Evolutionary conservation across 2,888 invertebrate genomes (phyloP).

Genomic region (Hirtodrosophila trivittata): DNA sequence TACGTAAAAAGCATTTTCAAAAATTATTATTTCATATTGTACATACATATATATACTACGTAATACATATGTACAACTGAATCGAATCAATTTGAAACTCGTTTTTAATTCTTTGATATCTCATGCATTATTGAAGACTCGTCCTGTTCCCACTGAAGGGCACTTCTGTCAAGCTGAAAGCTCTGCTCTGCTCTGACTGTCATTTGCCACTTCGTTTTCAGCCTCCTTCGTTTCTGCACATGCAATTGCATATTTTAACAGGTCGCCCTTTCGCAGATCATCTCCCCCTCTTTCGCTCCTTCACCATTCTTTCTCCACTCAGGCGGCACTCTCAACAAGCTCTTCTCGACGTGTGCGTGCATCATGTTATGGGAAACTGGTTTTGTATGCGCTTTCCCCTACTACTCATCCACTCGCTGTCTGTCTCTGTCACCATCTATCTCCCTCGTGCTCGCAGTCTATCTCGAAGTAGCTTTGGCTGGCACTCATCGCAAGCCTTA

Average conservation of each 20-base stretch:
- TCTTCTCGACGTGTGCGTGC: constrained; percentile 44
- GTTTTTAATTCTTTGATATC: constrained; percentile 57
- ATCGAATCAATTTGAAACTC: constrained; percentile 34
- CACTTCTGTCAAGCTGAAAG: constrained; percentile 47
- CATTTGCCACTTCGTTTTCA: constrained; percentile 61
- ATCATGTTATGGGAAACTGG: constrained; percentile 61
- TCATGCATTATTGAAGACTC: constrained; percentile 69
- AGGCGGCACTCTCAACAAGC: constrained; percentile 32
- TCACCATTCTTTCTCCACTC: background rate
- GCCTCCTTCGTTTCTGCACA: constrained; percentile 58
- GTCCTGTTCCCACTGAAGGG: constrained; percentile 54
- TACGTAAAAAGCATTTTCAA: constrained; percentile 43
- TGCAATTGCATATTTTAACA: constrained; percentile 76
- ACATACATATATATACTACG: constrained; percentile 5
- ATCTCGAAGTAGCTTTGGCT: constrained; percentile 59
- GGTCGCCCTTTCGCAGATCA: constrained; percentile 28
- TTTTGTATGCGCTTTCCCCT: constrained; percentile 44
- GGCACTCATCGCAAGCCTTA: constrained; percentile 75
- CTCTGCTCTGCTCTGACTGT: constrained; percentile 27
- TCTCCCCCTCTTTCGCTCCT: background rate
- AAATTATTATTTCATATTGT: constrained; percentile 38
- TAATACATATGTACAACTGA: constrained; percentile 13
- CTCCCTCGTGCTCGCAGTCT: constrained; percentile 8
- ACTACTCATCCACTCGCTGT: background rate
- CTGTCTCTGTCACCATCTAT: constrained; percentile 8